Evolutionary conservation across 2,113 vertebrate genomes (phyloP), one percentile per base, ranked within the genome.

Genomic region (Apistogramma diplotaenia): DNA sequence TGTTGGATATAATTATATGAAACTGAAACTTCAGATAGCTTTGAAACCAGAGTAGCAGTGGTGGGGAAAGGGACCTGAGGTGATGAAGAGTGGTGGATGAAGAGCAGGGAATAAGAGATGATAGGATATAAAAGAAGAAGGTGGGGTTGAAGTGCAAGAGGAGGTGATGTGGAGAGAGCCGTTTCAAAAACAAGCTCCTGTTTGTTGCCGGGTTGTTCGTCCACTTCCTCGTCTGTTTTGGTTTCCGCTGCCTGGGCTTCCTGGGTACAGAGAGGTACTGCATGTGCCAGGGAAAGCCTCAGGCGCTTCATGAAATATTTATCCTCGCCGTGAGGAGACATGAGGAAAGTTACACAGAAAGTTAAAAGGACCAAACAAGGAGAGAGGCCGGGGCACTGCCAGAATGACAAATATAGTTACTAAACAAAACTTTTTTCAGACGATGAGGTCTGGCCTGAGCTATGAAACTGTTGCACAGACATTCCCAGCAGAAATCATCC

Each of bases 221-320:
- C 85, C 89, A 89, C 87, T 87, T 89, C 89, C 73, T 84, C 67
- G 15, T 2, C 58, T 86, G 85, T 88, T 88, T 76, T 80, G 82
- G 84, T 85, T 89, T 87, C 86, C 74, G 58, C 86, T 78, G 72
- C 70, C 33, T 25, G 74, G 74, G 87, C 82, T 89, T 70, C 81
- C 85, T 83, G 79, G 82, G 82, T 86, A 82, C 90, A 78, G 79
- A 8, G 49, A 86, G 87, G 81, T 88, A 61, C 86, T 82, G 89
- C 81, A 15, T 85, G 87, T 92, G 88, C 85, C 87, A 85, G 84
- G 86, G 76, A 89, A 85, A 82, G 92, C 94, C 94, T 92, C 79
- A 11, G 92, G 95, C 93, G 73, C 79, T 83, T 86, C 61, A 92
- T 95, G 85, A 94, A 95, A 95, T 92, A 95, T 95, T 89, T 54